Evolutionary conservation across 2,888 invertebrate species (phyloP).

Genomic region (Chymomyza amoena): DNA sequence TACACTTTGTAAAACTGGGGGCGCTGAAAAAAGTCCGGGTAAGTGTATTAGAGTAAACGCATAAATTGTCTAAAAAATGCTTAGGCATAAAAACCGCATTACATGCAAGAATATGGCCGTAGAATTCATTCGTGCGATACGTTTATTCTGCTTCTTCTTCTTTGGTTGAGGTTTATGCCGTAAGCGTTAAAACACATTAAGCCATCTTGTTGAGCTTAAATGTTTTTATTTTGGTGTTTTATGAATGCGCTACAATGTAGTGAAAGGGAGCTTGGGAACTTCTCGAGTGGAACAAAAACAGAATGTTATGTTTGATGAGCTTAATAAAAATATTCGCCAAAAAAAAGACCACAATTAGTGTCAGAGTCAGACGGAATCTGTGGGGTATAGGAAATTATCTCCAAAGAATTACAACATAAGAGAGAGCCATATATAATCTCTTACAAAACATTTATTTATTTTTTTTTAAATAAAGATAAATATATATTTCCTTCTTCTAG

Average conservation of each 20-base stretch:
- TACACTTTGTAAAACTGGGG: conserved; percentile 37
- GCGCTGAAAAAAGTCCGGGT: not conserved
- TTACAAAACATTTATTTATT: too few species aligned
- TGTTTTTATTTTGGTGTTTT: conserved; percentile 17
- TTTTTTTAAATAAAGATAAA: too few species aligned
- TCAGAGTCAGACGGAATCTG: too few species aligned
- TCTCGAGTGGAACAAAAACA: conserved; percentile 18
- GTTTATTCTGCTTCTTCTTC: conserved; percentile 12
- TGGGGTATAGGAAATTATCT: too few species aligned
- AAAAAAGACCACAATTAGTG: too few species aligned
- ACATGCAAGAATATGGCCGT: not conserved
- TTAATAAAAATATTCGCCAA: not conserved
- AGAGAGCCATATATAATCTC: too few species aligned
- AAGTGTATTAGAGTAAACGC: not conserved
- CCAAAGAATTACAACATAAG: too few species aligned
- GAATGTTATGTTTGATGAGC: not conserved
- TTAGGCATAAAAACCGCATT: conserved; percentile 25
- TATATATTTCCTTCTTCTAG: too few species aligned
- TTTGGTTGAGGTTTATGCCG: conserved; percentile 39
- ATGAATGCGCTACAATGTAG: conserved; percentile 10
- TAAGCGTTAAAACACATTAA: conserved; percentile 64
- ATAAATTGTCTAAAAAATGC: conserved; percentile 16
- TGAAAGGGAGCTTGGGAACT: not conserved
- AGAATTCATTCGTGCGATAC: not conserved
- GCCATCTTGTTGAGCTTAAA: conserved; percentile 44